Base-by-base conservation (phyloP, 2,888 invertebrate species). In the Drosophila prolongata region DNA sequence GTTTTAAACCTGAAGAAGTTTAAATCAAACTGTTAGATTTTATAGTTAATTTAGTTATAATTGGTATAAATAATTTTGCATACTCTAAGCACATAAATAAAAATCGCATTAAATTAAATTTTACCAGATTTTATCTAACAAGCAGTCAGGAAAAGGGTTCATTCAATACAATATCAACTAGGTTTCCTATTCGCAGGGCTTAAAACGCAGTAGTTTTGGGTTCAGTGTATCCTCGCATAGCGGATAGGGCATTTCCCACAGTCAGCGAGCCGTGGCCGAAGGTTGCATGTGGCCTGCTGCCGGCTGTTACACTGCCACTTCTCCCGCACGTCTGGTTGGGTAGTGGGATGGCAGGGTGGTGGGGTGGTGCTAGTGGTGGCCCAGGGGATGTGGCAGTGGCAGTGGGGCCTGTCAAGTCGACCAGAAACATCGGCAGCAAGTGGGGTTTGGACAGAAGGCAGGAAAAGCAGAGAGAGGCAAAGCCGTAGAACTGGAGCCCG, bases 341-440 rank as follows among this genome's bases (percentile, higher is more conserved):
- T 40, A 9, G 49, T 14, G 59, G 46, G 49, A 13, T 6, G 30
- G 49, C 14, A 35, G 42, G 14, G 4, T 46, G 37, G 52, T 34
- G 38, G 37, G 50, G 40, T 10, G 38, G 57, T 8, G 30, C 30
- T 24, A 44, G 24, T 16, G 47, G 58, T 38, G 52, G 59, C 42
- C 38, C 49, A 11, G 34, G 34, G 49, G 49, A 49, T 14, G 50
- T 49, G 62, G 50, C 69, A 61, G 59, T 56, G 37, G 59, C 65
- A 37, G 67, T 74, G 73, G 65, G 76, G 77, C 79, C 80, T 77
- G 76, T 75, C 80, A 83, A 83, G 86, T 83, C 83, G 77, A 76
- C 83, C 83, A 77, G 84, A 84, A 82, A 82, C 67, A 82, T 78
- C 73, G 79, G 70, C 83, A 64, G 64, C 75, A 68, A 49, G 59